Conservation (phyloP, 1,140 invertebrate genomes). For the Zaprionus tsacasi region DNA sequence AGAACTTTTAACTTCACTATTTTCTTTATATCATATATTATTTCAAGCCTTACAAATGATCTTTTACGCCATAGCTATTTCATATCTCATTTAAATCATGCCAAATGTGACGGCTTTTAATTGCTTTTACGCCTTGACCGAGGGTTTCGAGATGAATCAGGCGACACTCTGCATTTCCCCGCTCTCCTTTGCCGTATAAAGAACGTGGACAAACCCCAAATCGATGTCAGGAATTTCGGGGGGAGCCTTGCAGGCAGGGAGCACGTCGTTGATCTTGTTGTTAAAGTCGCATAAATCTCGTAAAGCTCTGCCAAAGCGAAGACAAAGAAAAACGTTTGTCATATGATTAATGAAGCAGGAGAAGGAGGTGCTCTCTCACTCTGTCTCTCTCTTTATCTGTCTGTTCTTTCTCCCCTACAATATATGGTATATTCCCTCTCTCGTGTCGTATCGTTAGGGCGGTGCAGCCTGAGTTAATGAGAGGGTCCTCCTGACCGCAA, state of each 20-base stretch:
- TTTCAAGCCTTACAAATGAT: neutral
- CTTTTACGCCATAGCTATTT: neutral
- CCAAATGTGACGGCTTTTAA: constrained; percentile 40
- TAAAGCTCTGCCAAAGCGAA: constrained; percentile 51
- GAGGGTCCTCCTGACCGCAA: constrained; percentile 32
- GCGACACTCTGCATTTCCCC: constrained; percentile 15
- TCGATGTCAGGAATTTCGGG: neutral
- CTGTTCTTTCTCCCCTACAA: neutral
- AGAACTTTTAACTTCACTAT: too few relatives aligned
- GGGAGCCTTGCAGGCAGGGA: neutral
- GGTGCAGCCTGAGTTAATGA: neutral
- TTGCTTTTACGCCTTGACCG: constrained; percentile 32
- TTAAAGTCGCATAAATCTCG: constrained; percentile 58
- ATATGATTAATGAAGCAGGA: constrained; percentile 71
- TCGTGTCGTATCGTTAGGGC: neutral
- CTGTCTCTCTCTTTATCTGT: neutral
- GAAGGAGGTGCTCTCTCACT: constrained; percentile 3
- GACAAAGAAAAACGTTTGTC: constrained; percentile 79
- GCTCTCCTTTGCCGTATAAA: constrained; percentile 21
- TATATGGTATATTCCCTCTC: neutral
- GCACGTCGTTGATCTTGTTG: constrained; percentile 24
- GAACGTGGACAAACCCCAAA: constrained; percentile 29
- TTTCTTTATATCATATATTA: too few relatives aligned
- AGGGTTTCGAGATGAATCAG: constrained; percentile 38
- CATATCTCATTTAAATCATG: constrained; percentile 29